Conservation (phyloP, 1,140 invertebrate genomes). For the Zaprionus taronus region DNA sequence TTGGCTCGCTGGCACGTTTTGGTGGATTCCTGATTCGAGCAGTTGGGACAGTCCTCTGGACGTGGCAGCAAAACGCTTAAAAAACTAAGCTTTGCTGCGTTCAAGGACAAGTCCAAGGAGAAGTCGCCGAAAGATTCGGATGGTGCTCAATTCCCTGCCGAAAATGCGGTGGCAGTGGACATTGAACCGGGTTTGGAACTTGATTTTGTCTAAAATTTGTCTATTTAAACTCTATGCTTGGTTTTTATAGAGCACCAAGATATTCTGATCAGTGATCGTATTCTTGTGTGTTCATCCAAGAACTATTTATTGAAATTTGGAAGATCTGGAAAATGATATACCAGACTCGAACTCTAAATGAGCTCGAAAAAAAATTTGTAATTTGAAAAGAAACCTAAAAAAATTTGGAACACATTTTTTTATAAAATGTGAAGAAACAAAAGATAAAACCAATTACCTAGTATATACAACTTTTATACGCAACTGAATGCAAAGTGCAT, state of each 20-base stretch:
- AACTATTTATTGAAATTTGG: slow-evolving; percentile 44
- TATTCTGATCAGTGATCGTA: slow-evolving; percentile 4
- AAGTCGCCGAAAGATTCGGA: slow-evolving; percentile 60
- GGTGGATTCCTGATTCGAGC: slow-evolving; percentile 85
- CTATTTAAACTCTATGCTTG: slow-evolving; percentile 44
- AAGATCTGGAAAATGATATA: slow-evolving; percentile 20
- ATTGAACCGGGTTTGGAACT: slow-evolving; percentile 80
- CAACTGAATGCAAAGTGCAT: slow-evolving; percentile 56
- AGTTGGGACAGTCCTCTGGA: slow-evolving; percentile 79
- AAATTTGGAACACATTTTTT: slow-evolving; percentile 69
- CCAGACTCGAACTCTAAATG: slow-evolving; percentile 33
- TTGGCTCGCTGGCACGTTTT: slow-evolving; percentile 89
- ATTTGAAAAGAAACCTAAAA: slow-evolving; percentile 53
- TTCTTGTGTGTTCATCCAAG: slow-evolving; percentile 17
- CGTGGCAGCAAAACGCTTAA: slow-evolving; percentile 69
- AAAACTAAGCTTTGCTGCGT: slow-evolving; percentile 70
- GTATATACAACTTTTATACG: slow-evolving; percentile 74
- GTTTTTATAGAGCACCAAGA: slow-evolving; percentile 45
- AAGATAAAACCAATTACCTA: slow-evolving; percentile 54
- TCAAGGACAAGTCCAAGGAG: slow-evolving; percentile 78
- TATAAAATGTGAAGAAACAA: slow-evolving; percentile 50
- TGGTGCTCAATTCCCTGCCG: slow-evolving; percentile 50
- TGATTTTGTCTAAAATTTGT: slow-evolving; percentile 75
- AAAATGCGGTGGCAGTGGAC: slow-evolving; percentile 78
- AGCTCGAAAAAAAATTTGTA: slow-evolving; percentile 60